phyloP scores from a whole-genome alignment of 2,113 vertebrate genomes.

The Entelurus aequoreus region DNA sequence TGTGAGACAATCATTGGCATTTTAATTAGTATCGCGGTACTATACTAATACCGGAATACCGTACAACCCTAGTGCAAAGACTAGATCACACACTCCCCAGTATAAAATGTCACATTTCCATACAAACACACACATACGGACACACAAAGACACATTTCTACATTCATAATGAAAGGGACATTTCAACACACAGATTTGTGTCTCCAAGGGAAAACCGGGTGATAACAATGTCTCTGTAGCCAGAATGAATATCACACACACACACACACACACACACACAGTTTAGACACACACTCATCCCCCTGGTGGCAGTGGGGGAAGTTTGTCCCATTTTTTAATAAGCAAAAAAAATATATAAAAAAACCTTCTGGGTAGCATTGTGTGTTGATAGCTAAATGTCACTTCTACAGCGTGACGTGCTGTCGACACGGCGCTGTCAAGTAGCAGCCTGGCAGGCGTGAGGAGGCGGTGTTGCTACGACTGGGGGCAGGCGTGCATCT shows the following conservation, averaged over 20 bases:
- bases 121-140: neutral
- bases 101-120: neutral
- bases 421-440: slow-evolving; percentile 45
- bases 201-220: slow-evolving; percentile 47
- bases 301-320: slow-evolving; percentile 26
- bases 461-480: neutral
- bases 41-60: too few relatives aligned
- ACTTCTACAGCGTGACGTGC: slow-evolving; percentile 60
- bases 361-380: slow-evolving; percentile 43
- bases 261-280: slow-evolving; percentile 19
- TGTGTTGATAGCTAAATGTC: slow-evolving; percentile 67
- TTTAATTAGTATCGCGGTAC: too few relatives aligned
- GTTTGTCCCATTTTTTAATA: slow-evolving; percentile 61
- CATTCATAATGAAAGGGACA: neutral
- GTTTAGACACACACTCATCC: slow-evolving; percentile 30
- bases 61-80: neutral
- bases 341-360: slow-evolving; percentile 39
- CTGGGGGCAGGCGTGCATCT: slow-evolving; percentile 30
- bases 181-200: slow-evolving; percentile 25
- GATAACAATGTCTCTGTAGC: slow-evolving; percentile 46
- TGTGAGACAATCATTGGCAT: too few relatives aligned
- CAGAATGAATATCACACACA: slow-evolving; percentile 36
- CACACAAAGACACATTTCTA: neutral
- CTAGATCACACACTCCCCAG: neutral
- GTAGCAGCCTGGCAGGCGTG: slow-evolving; percentile 52